Conservation (phyloP, 2,113 vertebrate genomes). For the Bubo blakistoni region DNA sequence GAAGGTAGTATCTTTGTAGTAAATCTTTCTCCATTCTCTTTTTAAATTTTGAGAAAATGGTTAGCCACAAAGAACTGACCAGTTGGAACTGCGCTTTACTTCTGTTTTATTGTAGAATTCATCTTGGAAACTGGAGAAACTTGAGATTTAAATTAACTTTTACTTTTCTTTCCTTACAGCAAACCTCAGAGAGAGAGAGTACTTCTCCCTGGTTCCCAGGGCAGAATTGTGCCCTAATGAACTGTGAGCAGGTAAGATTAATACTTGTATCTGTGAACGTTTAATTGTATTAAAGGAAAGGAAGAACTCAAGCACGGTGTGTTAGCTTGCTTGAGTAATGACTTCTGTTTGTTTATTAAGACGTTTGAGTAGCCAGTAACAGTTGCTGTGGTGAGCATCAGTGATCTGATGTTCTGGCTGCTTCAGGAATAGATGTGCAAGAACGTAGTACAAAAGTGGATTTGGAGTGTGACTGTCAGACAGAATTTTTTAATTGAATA, state of each 20-base stretch:
- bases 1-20: background rate
- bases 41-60: background rate
- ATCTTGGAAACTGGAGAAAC: background rate
- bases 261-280: background rate
- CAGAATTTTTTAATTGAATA: background rate
- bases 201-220: constrained; percentile 26
- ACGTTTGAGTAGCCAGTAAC: background rate
- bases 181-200: constrained; percentile 56
- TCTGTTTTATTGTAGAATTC: background rate
- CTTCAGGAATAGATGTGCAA: background rate
- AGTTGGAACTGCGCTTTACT: background rate
- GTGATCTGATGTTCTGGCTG: background rate
- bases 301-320: background rate
- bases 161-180: constrained; percentile 8
- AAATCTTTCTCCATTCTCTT: background rate
- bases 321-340: background rate
- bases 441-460: background rate
- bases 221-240: constrained; percentile 14
- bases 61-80: background rate
- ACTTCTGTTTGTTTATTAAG: background rate
- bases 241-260: constrained; percentile 55
- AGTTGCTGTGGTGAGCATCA: background rate
- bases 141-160: background rate
- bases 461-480: background rate
- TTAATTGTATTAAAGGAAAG: background rate